A percentile compares a stretch with the other conserved stretches of the same genome.
Conservation (phyloP, 2,113 vertebrate species). For the Bufo gargarizans region DNA sequence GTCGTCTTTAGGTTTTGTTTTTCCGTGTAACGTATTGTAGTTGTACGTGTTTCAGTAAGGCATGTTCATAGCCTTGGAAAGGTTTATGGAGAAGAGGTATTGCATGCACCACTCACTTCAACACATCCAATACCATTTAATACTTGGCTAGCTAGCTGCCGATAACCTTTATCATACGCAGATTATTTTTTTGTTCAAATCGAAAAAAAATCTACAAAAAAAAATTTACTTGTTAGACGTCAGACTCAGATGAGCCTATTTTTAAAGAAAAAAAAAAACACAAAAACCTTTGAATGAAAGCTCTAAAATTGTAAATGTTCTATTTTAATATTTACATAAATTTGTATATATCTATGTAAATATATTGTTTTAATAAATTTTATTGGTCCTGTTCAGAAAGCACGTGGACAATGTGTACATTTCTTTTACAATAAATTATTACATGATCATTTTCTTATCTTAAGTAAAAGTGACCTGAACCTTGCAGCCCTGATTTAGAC, state of each 20-base stretch:
- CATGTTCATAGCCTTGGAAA: constrained; percentile 82
- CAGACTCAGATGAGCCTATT: constrained; percentile 87
- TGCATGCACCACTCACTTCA: constrained; percentile 87
- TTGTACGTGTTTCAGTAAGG: constrained; percentile 71
- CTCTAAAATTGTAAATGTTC: constrained; percentile 96
- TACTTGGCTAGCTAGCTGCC: constrained; percentile 72
- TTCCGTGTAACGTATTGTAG: constrained; percentile 72
- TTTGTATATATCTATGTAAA: constrained; percentile 97
- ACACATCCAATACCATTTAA: constrained; percentile 75
- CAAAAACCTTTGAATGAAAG: constrained; percentile 91
- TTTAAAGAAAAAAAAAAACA: constrained; percentile 78
- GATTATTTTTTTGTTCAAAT: constrained; percentile 80
- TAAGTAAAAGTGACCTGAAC: too few relatives aligned
- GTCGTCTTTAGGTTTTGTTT: constrained; percentile 78
- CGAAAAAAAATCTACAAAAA: constrained; percentile 65
- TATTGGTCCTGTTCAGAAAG: constrained; percentile 92
- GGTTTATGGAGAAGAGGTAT: constrained; percentile 78
- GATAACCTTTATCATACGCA: constrained; percentile 39
- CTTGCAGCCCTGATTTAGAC: too few relatives aligned
- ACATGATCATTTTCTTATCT: background rate
- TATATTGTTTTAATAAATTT: constrained; percentile 99
- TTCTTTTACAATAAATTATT: background rate
- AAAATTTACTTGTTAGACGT: constrained; percentile 61
- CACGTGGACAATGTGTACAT: constrained; percentile 62
- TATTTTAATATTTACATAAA: constrained; percentile 99